These are phyloP conservation scores for Leptinotarsa texana DNA, from an alignment of 1,140 invertebrate species.

Conservation along the genomic window DNA sequence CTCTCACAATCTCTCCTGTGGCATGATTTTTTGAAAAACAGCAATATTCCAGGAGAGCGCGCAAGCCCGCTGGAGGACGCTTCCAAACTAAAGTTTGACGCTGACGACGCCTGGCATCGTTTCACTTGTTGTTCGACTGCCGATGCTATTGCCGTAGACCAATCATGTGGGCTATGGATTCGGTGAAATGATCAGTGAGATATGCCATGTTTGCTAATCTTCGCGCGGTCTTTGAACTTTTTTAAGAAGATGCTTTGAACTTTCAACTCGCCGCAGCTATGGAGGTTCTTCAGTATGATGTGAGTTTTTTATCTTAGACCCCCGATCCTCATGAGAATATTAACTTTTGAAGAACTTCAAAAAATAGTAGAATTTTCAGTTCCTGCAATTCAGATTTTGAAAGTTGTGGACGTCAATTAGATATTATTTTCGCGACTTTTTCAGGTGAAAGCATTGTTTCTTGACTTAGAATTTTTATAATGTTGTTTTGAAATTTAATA, in stretches of 20 bases:
- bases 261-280: neutral
- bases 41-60: neutral
- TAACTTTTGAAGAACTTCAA: no score
- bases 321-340: no score
- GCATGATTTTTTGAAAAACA: neutral
- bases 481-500: no score
- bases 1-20: no score
- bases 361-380: no score
- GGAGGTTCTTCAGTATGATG: conserved; percentile 5
- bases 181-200: conserved; percentile 5
- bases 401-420: no score
- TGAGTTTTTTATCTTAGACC: neutral
- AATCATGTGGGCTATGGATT: conserved; percentile 1
- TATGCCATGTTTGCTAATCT: neutral
- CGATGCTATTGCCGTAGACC: conserved; percentile 1
- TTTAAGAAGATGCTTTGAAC: neutral
- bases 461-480: no score
- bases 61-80: neutral
- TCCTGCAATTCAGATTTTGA: no score
- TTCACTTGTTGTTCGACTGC: conserved; percentile 5
- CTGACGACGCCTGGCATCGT: conserved; percentile 4
- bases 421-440: no score
- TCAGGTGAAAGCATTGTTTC: no score
- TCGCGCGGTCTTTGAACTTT: conserved; percentile 4
- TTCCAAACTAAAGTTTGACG: conserved; percentile 6